Evolutionary conservation across 2,113 vertebrate genomes (phyloP).

Genomic region (Xenopus laevis): DNA sequence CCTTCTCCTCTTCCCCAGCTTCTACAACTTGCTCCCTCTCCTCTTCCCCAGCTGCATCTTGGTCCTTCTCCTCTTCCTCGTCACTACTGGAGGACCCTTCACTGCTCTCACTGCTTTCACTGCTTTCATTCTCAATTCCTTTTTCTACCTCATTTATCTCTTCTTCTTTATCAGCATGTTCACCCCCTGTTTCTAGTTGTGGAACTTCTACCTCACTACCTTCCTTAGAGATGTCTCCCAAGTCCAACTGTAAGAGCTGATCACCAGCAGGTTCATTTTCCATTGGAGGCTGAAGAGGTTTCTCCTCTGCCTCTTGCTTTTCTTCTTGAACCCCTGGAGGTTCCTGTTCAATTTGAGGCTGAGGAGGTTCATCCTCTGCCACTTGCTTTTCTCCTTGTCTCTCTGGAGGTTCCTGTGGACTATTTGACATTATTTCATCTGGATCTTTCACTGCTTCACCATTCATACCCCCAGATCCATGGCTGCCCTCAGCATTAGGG

Average conservation of each 20-base stretch:
- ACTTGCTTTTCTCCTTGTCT: no score
- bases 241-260: background rate
- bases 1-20: background rate
- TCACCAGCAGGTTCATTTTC: background rate
- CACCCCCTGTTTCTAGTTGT: background rate
- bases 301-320: no score
- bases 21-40: no score
- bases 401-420: no score
- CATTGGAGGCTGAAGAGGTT: background rate
- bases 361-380: background rate
- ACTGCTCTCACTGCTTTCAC: conserved; percentile 28
- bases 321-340: no score
- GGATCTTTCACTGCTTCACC: background rate
- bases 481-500: background rate
- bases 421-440: no score
- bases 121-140: conserved; percentile 11
- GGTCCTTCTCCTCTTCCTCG: conserved; percentile 37
- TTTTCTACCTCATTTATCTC: conserved; percentile 12
- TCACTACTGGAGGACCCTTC: conserved; percentile 18
- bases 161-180: background rate
- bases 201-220: background rate
- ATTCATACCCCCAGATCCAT: background rate
- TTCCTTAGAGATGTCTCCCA: background rate
- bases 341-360: no score
- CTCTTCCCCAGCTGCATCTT: no score